Evolutionary conservation across 1,140 invertebrate species (phyloP), one percentile per base, ranked within the genome.

Genomic region (Yoshiicerus persimilis): DNA sequence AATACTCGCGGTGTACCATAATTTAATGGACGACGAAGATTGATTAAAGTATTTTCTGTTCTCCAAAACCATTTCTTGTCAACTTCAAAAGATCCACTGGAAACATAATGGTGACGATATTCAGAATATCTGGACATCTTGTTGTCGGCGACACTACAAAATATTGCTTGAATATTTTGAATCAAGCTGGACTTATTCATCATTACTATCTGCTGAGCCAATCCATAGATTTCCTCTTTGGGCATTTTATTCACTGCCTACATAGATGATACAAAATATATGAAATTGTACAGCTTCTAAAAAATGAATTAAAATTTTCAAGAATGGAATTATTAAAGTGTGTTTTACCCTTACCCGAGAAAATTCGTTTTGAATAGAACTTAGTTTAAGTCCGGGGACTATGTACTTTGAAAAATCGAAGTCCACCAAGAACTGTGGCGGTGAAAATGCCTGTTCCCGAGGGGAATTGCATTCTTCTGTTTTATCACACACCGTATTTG

Each of bases 61-160:
- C 23, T 38, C 30, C 32, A 80, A 34, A 80, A 20, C 20, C 20
- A 16, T 10, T 39, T 75, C n/a, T 90, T 88, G 88, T 90, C 89
- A 13, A 75, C 16, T 2, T 87, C 62, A 84, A 90, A 90, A 13
- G 89, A 88, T 66, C 89, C 89, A 39, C 16, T 13, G 4, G 89
- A 90, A 34, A 62, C 56, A 62, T 70, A 86, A 4, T 23, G 39
- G 11, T 25, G 83, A 47, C 11, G 13, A n/a, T 11, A 32, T 25
- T 16, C 23, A 11, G 62, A 23, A 66, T n/a, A 8, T 20, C 3
- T 0, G 1, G 20, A 25, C 23, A 47, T 16, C 5, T 20, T n/a
- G 1, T 27, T 13, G 6, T 84, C 8, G 11, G 11, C 23, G n/a
- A n/a, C n/a, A n/a, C 27, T 47, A 4, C 0, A 32, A 41, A 27